Evolutionary conservation across 2,797 vertebrate genomes (phyloP), one percentile per base, ranked within the genome.

Genomic region (Platalea minor): DNA sequence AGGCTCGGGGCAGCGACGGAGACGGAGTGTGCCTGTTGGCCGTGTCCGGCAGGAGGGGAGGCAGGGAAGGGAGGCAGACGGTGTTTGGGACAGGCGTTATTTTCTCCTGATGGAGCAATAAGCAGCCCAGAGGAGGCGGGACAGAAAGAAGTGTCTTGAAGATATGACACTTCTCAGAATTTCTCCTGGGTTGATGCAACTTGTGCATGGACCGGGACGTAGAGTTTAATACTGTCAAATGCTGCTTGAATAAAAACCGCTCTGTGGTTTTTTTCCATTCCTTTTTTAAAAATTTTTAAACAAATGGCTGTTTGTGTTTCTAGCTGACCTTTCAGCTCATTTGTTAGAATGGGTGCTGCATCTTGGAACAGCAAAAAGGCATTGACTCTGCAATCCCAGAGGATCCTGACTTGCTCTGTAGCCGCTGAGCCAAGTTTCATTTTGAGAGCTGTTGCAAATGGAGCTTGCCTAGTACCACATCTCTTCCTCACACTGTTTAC

Each of bases 251-350:
- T 88, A 61, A 81, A 94, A 95, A 45, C 45, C 43, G 26, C 31
- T 64, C 35, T 31, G n/a, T 14, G 19, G 2, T 45, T 50, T 50
- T 50, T 25, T 51, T 57, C 37, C n/a, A 29, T 69, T 37, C n/a
- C 26, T 51, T 50, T 51, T n/a, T 9, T 21, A 41, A 45, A 45
- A 48, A 11, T 18, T 25, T 60, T 53, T 28, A 28, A 76, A 89
- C 79, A 89, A 95, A 88, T 41, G 64, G 26, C 57, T 81, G 57
- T 74, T 91, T 80, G 61, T 89, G 73, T 89, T 93, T 94, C 73
- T 57, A 56, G 73, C 65, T 96, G 92, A 92, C 93, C 85, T 96
- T 95, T 93, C 92, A 94, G 93, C 88, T 88, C 31, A 10, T 95
- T 96, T 92, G 91, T 95, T 64, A 67, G 59, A 35, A 60, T 81